Percentiles rank a stretch among this genome's conserved stretches.
phyloP scores from a whole-genome alignment of 2,888 invertebrate genomes.

The Polietes domitor region DNA sequence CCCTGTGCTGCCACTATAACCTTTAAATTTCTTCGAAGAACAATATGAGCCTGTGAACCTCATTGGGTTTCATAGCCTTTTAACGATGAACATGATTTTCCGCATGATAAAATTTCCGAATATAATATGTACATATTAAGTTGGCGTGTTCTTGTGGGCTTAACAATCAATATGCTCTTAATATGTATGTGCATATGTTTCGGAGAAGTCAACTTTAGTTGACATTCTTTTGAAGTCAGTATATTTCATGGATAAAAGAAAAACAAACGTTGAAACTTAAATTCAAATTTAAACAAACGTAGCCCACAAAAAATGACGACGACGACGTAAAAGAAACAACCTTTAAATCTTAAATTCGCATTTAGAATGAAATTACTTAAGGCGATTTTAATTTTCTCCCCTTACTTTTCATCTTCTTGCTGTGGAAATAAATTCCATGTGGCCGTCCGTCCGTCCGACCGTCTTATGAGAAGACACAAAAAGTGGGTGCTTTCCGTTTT shows the following conservation, averaged over 20 bases:
- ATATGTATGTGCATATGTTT: too few relatives aligned
- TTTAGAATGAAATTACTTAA: conserved; percentile 11
- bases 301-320: neutral
- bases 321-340: neutral
- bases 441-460: neutral
- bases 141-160: neutral
- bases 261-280: conserved; percentile 13
- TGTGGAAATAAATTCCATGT: neutral
- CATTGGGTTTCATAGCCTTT: neutral
- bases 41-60: neutral
- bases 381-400: conserved; percentile 3
- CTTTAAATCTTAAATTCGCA: conserved; percentile 1
- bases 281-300: conserved; percentile 24
- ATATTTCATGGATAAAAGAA: neutral
- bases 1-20: too few relatives aligned
- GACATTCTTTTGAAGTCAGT: conserved; percentile 21
- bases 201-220: neutral
- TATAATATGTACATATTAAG: neutral
- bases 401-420: neutral
- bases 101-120: conserved; percentile 4
- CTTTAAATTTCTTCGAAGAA: neutral
- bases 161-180: neutral
- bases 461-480: neutral
- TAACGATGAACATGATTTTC: conserved; percentile 7
- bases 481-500: neutral